A percentile compares a stretch with the other conserved stretches of the same genome.
These are phyloP conservation scores for Drosophila malerkotliana DNA, from an alignment of 1,140 invertebrate species.

Conservation along the genomic window DNA sequence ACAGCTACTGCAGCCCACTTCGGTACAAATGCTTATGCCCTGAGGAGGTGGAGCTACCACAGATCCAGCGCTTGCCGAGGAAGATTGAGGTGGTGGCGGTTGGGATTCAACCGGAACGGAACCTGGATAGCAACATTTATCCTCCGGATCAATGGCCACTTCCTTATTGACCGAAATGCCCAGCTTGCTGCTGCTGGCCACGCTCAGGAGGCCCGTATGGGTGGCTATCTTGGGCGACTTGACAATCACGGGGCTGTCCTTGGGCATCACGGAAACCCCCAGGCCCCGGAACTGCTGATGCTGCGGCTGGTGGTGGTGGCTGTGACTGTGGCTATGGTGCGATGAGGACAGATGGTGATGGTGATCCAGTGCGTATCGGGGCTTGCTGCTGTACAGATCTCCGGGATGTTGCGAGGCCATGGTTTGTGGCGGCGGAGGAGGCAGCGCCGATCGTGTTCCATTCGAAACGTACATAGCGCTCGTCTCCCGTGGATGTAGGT, in stretches of 20 bases:
- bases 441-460: conserved; percentile 54
- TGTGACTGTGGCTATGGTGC: conserved; percentile 17
- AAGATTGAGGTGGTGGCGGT: conserved; percentile 39
- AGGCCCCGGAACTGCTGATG: conserved; percentile 75
- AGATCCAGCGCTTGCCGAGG: conserved; percentile 17
- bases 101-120: conserved; percentile 50
- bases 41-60: conserved; percentile 28
- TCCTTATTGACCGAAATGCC: conserved; percentile 82
- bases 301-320: conserved; percentile 32
- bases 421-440: conserved; percentile 50
- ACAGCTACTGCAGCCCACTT: conserved; percentile 75
- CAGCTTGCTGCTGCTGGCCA: conserved; percentile 66
- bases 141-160: conserved; percentile 82
- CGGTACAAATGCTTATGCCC: conserved; percentile 71
- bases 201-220: conserved; percentile 59
- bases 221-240: conserved; percentile 76
- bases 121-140: conserved; percentile 73
- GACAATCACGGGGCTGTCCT: conserved; percentile 83
- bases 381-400: conserved; percentile 62
- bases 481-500: conserved; percentile 76
- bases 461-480: conserved; percentile 65
- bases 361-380: conserved; percentile 62
- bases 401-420: conserved; percentile 60
- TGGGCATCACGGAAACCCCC: conserved; percentile 80
- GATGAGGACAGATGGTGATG: conserved; percentile 50